These are phyloP conservation scores for Thryonomys swinderianus DNA, from an alignment of 2,113 vertebrate species.

Conservation along the genomic window DNA sequence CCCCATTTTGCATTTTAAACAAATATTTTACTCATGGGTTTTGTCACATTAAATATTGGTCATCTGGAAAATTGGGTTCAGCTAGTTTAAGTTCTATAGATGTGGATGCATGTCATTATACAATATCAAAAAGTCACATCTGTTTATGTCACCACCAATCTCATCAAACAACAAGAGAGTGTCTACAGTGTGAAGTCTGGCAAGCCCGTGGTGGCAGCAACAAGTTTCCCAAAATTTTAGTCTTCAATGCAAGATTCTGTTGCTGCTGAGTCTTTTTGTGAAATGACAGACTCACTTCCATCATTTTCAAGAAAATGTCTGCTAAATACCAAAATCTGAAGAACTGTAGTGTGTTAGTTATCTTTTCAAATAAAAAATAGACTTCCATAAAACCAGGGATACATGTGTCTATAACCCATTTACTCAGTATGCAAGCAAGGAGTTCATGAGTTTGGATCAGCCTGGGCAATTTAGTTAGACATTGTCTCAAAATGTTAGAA, in stretches of 20 bases:
- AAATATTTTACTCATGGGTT: neutral
- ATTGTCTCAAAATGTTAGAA: neutral
- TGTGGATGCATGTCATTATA: neutral
- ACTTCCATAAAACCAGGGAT: neutral
- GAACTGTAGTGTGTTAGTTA: conserved; percentile 27
- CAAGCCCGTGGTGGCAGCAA: neutral
- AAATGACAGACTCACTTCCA: conserved; percentile 40
- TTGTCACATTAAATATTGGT: neutral
- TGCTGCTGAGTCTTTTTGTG: conserved; percentile 3
- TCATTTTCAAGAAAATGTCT: conserved; percentile 50
- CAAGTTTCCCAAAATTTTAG: conserved; percentile 29
- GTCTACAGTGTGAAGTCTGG: neutral
- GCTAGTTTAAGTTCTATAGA: neutral
- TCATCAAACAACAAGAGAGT: neutral
- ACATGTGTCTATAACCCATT: neutral
- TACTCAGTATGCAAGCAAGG: neutral
- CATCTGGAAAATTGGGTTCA: neutral
- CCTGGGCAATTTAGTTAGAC: neutral
- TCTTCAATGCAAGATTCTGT: conserved; percentile 43
- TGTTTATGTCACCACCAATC: neutral
- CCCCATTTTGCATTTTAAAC: neutral
- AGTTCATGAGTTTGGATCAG: neutral
- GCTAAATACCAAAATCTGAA: conserved; percentile 25
- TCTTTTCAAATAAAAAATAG: conserved; percentile 42
- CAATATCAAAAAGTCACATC: neutral